phyloP scores from a whole-genome alignment of 2,888 invertebrate species.

The Thereva unica region DNA sequence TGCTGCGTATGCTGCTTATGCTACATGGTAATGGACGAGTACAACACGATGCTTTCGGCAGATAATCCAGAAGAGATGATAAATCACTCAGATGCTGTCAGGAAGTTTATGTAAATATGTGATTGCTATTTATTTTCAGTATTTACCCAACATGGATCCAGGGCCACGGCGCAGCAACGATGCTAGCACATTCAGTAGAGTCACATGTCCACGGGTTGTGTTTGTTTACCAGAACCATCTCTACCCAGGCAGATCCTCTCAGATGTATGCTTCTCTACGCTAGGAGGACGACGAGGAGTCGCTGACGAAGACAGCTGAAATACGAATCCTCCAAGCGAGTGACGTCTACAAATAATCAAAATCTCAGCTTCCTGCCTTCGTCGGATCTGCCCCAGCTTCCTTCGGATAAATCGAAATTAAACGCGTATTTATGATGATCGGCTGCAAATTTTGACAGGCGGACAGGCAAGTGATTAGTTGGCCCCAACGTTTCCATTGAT shows the following conservation, averaged over 20 bases:
- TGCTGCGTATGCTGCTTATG: not conserved
- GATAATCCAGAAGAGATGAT: constrained; percentile 32
- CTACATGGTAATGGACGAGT: not conserved
- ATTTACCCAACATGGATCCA: constrained; percentile 18
- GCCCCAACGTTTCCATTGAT: constrained; percentile 24
- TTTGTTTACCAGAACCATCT: constrained; percentile 10
- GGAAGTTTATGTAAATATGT: constrained; percentile 36
- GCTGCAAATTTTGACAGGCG: constrained; percentile 22
- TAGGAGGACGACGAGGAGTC: too few species aligned
- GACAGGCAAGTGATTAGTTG: constrained; percentile 25
- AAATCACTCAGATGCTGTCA: constrained; percentile 36
- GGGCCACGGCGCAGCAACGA: not conserved
- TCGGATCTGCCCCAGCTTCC: not conserved
- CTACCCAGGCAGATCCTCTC: not conserved
- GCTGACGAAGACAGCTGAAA: not conserved
- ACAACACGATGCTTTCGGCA: constrained; percentile 26
- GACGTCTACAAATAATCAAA: not conserved
- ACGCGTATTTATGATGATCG: constrained; percentile 24
- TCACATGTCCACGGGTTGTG: constrained; percentile 10
- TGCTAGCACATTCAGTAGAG: not conserved
- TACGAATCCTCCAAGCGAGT: not conserved
- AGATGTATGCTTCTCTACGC: too few species aligned
- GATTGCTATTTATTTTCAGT: constrained; percentile 28
- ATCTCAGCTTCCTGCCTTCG: constrained; percentile 1
- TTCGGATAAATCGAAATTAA: constrained; percentile 25